phyloP scores from a whole-genome alignment of 2,888 invertebrate genomes.

The Lucinisca nassula region DNA sequence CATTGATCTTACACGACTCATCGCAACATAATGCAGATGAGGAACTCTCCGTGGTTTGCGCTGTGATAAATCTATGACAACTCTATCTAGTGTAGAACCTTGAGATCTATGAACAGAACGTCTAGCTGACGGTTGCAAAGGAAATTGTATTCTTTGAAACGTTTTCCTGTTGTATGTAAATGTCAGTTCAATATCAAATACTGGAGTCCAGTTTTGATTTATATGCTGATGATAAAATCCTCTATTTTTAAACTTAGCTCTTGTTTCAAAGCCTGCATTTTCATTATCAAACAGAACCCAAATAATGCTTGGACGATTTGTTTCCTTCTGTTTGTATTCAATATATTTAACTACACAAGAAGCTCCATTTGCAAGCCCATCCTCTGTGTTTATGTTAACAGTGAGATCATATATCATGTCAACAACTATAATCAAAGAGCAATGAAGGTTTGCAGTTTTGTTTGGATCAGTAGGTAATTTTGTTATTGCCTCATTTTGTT shows the following conservation, averaged over 20 bases:
- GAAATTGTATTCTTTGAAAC: constrained; percentile 57
- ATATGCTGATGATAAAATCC: constrained; percentile 34
- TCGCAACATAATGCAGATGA: constrained; percentile 62
- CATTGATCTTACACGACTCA: constrained; percentile 53
- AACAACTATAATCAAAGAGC: not conserved
- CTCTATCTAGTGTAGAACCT: constrained; percentile 51
- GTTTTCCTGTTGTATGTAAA: constrained; percentile 52
- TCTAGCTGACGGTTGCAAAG: constrained; percentile 56
- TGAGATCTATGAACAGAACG: constrained; percentile 67
- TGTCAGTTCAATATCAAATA: constrained; percentile 59
- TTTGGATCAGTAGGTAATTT: constrained; percentile 36
- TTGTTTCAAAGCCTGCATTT: constrained; percentile 37
- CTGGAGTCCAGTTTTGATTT: constrained; percentile 54
- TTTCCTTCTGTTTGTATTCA: constrained; percentile 45
- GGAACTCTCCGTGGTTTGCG: constrained; percentile 39
- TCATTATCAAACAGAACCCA: constrained; percentile 57
- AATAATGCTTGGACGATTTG: constrained; percentile 55
- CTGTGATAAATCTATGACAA: not conserved
- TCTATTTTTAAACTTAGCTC: constrained; percentile 50
- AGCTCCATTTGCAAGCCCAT: constrained; percentile 62
- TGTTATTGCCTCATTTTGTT: constrained; percentile 26
- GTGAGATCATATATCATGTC: constrained; percentile 56
- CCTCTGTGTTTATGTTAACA: constrained; percentile 56
- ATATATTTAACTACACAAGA: constrained; percentile 49
- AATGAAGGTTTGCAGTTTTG: constrained; percentile 34